Percentiles rank a stretch among this genome's conserved stretches.
Conservation (phyloP, 2,113 vertebrate genomes). For the Megalops atlanticus region DNA sequence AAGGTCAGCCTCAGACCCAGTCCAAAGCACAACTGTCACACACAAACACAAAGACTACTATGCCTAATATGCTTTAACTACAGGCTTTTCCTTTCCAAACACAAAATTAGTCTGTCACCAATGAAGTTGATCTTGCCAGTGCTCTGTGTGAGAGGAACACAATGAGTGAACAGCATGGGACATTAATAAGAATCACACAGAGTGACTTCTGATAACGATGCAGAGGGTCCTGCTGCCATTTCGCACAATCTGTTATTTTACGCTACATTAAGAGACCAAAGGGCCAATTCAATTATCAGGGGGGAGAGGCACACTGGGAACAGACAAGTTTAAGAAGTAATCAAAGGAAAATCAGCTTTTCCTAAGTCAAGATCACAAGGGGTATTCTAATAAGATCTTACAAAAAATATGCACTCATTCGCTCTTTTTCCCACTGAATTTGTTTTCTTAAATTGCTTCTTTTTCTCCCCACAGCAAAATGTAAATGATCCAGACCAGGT, state of each 20-base stretch:
- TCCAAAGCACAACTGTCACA: too few relatives aligned
- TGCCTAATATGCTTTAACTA: too few relatives aligned
- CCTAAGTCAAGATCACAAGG: slow-evolving; percentile 9
- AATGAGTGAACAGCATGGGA: slow-evolving; percentile 27
- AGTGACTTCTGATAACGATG: not conserved
- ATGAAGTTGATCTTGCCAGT: slow-evolving; percentile 7
- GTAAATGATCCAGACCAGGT: slow-evolving; percentile 11
- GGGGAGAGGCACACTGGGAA: slow-evolving; percentile 18
- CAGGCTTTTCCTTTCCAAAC: too few relatives aligned
- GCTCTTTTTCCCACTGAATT: not conserved
- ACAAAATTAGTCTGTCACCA: not conserved
- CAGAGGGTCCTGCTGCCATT: slow-evolving; percentile 33
- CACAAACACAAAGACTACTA: too few relatives aligned
- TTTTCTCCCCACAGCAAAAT: slow-evolving; percentile 4
- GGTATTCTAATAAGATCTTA: slow-evolving; percentile 8
- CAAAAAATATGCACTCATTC: slow-evolving; percentile 7
- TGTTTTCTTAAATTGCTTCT: not conserved
- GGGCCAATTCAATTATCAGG: slow-evolving; percentile 32
- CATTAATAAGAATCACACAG: slow-evolving; percentile 30
- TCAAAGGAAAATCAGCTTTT: slow-evolving; percentile 29
- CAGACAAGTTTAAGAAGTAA: slow-evolving; percentile 23
- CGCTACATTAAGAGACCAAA: slow-evolving; percentile 52
- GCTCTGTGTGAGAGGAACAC: slow-evolving; percentile 27
- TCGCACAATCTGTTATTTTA: slow-evolving; percentile 45
- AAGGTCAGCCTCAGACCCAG: not conserved